Percentiles rank a stretch among this genome's conserved stretches.
Evolutionary conservation across 2,888 invertebrate genomes (phyloP).

Genomic region (Strigamia maritima): DNA sequence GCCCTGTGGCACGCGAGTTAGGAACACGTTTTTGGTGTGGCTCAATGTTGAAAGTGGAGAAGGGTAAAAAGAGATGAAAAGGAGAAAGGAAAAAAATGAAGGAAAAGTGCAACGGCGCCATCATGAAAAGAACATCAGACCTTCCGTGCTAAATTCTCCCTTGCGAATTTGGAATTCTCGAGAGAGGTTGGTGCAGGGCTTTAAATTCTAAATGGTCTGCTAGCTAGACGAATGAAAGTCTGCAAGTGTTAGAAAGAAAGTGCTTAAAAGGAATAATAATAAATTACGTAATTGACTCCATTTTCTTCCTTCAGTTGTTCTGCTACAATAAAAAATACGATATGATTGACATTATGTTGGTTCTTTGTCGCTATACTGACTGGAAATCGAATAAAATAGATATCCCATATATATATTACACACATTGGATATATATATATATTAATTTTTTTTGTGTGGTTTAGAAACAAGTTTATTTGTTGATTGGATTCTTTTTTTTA

Average conservation of each 20-base stretch:
- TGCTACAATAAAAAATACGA: not conserved
- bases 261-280: not conserved
- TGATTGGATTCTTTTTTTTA: not conserved
- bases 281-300: not conserved
- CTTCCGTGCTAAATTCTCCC: constrained; percentile 13
- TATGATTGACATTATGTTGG: not conserved
- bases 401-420: not conserved
- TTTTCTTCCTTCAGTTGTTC: not conserved
- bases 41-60: constrained; percentile 19
- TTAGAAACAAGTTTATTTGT: not conserved
- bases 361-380: not conserved
- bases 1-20: constrained; percentile 4
- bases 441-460: not conserved
- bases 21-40: constrained; percentile 17
- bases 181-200: constrained; percentile 8
- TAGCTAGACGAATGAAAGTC: not conserved
- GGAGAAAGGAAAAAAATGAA: not conserved
- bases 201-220: constrained; percentile 16
- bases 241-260: not conserved
- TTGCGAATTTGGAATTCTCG: constrained; percentile 13
- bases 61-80: not conserved
- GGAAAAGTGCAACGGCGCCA: constrained; percentile 6
- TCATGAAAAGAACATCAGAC: constrained; percentile 21
- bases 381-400: not conserved
- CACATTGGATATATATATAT: not conserved